These are phyloP conservation scores for Eupithecia exiguata DNA, from an alignment of 2,888 invertebrate genomes.

Conservation along the genomic window DNA sequence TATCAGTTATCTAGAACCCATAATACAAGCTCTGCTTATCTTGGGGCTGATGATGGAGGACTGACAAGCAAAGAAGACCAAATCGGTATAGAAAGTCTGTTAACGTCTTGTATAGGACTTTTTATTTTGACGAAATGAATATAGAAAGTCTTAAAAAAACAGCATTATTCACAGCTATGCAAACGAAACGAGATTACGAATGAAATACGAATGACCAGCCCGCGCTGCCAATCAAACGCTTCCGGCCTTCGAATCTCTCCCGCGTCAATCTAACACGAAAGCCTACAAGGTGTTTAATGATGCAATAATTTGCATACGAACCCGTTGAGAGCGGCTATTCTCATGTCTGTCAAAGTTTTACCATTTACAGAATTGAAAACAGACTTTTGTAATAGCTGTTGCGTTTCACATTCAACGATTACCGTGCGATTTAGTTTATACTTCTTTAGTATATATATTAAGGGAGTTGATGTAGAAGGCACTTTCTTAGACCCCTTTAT, in stretches of 20 bases:
- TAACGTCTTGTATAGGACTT: too few species aligned
- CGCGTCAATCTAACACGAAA: conserved; percentile 75
- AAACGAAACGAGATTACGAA: conserved; percentile 13
- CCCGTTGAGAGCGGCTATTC: conserved; percentile 73
- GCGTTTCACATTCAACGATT: conserved; percentile 48
- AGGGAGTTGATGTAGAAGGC: not conserved
- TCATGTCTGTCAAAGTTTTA: conserved; percentile 70
- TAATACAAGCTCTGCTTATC: too few species aligned
- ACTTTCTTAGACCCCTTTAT: too few species aligned
- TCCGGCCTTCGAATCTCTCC: conserved; percentile 63
- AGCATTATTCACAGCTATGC: not conserved
- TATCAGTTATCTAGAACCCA: too few species aligned
- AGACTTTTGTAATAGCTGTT: conserved; percentile 55
- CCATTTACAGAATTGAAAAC: conserved; percentile 37
- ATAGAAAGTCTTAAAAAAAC: not conserved
- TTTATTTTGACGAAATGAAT: too few species aligned
- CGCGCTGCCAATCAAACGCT: conserved; percentile 70
- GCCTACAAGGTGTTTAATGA: conserved; percentile 80
- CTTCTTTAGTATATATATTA: not conserved
- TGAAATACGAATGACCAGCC: conserved; percentile 22
- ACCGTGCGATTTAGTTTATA: conserved; percentile 20
- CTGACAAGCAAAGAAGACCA: too few species aligned
- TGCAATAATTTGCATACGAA: conserved; percentile 81
- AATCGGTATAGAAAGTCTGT: too few species aligned
- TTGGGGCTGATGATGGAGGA: too few species aligned